phyloP scores from a whole-genome alignment of 2,113 vertebrate species.

The Semnornis frantzii region DNA sequence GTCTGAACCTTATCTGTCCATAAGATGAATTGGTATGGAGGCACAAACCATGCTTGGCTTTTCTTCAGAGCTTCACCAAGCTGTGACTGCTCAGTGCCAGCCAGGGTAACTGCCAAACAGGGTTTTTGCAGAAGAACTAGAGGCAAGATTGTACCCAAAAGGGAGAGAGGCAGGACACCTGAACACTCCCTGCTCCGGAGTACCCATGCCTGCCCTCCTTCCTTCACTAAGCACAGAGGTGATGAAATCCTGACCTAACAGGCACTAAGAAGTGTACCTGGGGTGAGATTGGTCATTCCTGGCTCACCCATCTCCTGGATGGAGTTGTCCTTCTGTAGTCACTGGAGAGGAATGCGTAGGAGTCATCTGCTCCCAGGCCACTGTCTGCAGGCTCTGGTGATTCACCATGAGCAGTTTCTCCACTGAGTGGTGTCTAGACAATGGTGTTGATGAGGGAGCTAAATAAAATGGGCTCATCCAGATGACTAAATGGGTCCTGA shows the following conservation, averaged over 20 bases:
- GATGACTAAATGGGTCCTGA: neutral
- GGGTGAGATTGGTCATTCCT: neutral
- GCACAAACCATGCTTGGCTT: neutral
- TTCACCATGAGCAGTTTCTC: neutral
- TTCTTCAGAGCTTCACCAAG: neutral
- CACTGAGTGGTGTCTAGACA: neutral
- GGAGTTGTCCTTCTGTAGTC: neutral
- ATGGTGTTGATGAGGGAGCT: neutral
- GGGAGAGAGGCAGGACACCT: neutral
- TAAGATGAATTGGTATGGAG: neutral
- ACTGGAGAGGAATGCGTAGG: neutral
- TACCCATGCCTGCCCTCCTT: neutral
- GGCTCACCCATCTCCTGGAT: neutral
- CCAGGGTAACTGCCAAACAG: neutral
- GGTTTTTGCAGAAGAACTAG: neutral
- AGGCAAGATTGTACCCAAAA: neutral
- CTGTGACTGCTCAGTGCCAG: neutral
- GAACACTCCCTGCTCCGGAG: neutral
- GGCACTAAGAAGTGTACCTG: neutral
- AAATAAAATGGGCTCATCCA: neutral
- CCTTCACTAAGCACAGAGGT: neutral
- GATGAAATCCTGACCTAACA: neutral
- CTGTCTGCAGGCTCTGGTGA: neutral
- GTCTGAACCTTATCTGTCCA: neutral
- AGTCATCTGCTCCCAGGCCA: neutral